Base-by-base conservation (phyloP, 1,140 invertebrate genomes). In the Amyelois transitella region DNA sequence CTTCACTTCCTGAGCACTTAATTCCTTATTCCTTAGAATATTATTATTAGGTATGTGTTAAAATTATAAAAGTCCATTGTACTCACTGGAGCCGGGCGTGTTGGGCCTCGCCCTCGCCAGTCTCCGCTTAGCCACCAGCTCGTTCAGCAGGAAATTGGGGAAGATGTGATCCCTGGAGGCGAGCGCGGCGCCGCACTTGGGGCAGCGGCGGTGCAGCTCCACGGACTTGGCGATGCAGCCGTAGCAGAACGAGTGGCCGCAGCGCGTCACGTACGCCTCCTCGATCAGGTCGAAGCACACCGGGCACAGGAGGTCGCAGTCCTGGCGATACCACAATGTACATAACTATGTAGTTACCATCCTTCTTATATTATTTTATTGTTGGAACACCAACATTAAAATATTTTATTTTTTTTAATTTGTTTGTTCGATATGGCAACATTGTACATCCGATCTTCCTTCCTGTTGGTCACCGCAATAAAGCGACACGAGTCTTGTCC, bases 191-290 rank as follows among this genome's bases (percentile, higher is more conserved):
- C 93, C 94, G 81, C 96, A 98, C 77, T 97, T 96, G 0, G 97
- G 97, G 89, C 97, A 99, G 38, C 94, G 89, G 43, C 93, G 92
- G 60, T 91, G 92, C n/a, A 91, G 88, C 74, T 97, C 94, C 12
- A 98, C 90, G 2, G 93, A 93, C 68, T 92, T 93, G 45, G 90
- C 90, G 51, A 98, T 96, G 81, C 97, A 99, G 44, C 90, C 90
- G 78, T 93, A 92, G 89, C 97, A 98, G 88, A 97, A 99, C 3
- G 96, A 97, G 80, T 99, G 97, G 1, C 97, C 97, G 88, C 97
- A 99, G 62, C 94, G 93, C 0, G 97, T 98, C 66, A 98, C 96
- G 80, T 97, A 93, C 0, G 97, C 96, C 85, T 97, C 96, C 53
- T 94, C 93, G 54, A 98, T 96, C 18, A 97, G 87, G 77, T 97